A percentile compares a stretch with the other conserved stretches of the same genome.
Conservation (phyloP, 2,888 invertebrate genomes). For the Opisthograptis luteolata region DNA sequence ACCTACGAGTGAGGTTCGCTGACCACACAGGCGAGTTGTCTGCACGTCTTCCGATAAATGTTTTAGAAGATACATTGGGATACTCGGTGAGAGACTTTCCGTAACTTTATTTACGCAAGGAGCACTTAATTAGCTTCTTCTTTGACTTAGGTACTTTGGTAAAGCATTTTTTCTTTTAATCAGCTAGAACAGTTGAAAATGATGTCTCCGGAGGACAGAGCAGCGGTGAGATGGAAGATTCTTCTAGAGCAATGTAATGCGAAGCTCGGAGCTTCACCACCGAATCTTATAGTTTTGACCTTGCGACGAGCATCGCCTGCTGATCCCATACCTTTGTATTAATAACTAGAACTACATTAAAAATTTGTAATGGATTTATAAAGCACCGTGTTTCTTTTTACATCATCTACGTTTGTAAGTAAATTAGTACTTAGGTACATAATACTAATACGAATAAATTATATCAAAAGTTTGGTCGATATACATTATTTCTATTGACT, state of each 20-base stretch:
- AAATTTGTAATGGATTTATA: not conserved
- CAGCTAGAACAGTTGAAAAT: conserved; percentile 81
- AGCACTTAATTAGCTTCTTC: not conserved
- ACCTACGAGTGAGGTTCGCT: conserved; percentile 85
- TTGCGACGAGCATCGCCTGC: conserved; percentile 65
- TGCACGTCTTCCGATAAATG: conserved; percentile 83
- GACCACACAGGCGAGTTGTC: conserved; percentile 88
- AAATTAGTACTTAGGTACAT: no score
- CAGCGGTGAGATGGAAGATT: conserved; percentile 85
- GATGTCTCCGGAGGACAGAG: conserved; percentile 79
- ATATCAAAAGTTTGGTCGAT: conserved; percentile 8
- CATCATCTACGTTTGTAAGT: no score
- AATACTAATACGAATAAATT: no score
- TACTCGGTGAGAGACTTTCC: conserved; percentile 72
- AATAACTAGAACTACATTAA: conserved; percentile 21
- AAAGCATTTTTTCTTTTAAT: not conserved
- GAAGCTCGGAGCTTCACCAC: conserved; percentile 72
- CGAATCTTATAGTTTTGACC: conserved; percentile 63
- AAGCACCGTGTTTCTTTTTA: not conserved
- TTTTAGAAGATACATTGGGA: conserved; percentile 85
- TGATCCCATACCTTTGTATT: conserved; percentile 75
- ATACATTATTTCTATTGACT: conserved; percentile 3
- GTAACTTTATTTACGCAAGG: not conserved
- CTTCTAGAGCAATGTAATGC: conserved; percentile 86
- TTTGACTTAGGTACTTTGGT: not conserved